Conservation (phyloP, 2,888 invertebrate species). For the Opisthograptis luteolata region DNA sequence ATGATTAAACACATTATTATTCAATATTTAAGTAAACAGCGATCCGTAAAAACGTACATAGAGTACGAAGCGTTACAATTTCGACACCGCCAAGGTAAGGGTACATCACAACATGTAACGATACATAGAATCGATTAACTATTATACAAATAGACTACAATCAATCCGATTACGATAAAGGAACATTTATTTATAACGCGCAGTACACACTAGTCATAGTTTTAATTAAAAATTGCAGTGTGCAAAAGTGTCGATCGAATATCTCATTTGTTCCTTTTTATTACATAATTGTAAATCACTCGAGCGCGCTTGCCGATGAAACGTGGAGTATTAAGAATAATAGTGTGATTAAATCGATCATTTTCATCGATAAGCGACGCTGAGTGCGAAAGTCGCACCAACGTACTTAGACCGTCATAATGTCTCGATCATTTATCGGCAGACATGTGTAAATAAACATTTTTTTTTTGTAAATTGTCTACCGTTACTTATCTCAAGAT, state of each 20-base stretch:
- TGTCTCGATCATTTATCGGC: conserved; percentile 3
- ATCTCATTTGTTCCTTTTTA: conserved; percentile 46
- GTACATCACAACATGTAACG: conserved; percentile 47
- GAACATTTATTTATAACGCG: conserved; percentile 38
- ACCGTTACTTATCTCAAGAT: conserved; percentile 6
- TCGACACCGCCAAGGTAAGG: conserved; percentile 6
- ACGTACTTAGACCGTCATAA: conserved; percentile 13
- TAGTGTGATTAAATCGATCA: conserved; percentile 46
- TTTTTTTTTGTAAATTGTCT: conserved; percentile 13
- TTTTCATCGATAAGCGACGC: conserved; percentile 50
- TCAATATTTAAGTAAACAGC: conserved; percentile 35
- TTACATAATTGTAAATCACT: conserved; percentile 39
- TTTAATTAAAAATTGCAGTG: conserved; percentile 77
- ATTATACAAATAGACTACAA: conserved; percentile 24
- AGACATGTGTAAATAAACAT: conserved; percentile 19
- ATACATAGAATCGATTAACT: conserved; percentile 42
- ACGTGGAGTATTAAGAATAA: conserved; percentile 12
- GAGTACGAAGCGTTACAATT: conserved; percentile 14
- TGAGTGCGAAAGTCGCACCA: conserved; percentile 34
- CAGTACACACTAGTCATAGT: conserved; percentile 72
- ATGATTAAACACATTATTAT: conserved; percentile 49
- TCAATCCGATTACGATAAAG: conserved; percentile 24
- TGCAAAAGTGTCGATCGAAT: conserved; percentile 51
- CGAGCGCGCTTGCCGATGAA: conserved; percentile 48
- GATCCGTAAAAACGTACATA: conserved; percentile 24